phyloP scores from a whole-genome alignment of 2,888 invertebrate genomes.

The Euphydryas editha region DNA sequence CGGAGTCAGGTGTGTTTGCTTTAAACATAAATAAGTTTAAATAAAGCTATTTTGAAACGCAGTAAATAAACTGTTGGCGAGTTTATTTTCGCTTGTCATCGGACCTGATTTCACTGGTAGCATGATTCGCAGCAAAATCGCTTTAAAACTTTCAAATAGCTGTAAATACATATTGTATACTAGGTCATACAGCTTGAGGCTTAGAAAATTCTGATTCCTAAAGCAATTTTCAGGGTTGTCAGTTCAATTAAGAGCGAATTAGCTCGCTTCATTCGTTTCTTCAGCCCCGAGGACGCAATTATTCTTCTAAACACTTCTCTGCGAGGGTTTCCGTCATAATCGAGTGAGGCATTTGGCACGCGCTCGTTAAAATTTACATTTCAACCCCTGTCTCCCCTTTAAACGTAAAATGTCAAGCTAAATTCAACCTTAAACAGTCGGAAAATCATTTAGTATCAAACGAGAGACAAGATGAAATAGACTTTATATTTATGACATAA shows the following conservation, averaged over 20 bases:
- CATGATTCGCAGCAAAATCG: slow-evolving; percentile 25
- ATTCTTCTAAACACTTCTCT: slow-evolving; percentile 21
- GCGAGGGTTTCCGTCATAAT: slow-evolving; percentile 25
- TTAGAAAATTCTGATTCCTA: background rate
- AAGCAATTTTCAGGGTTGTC: background rate
- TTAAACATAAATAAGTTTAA: background rate
- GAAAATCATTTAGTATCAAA: slow-evolving; percentile 15
- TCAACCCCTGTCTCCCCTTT: slow-evolving; percentile 17
- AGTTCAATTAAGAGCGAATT: slow-evolving; percentile 10
- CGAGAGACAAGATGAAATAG: slow-evolving; percentile 13
- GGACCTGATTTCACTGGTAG: slow-evolving; percentile 16
- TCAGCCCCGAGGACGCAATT: slow-evolving; percentile 15
- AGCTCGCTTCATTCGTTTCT: slow-evolving; percentile 11
- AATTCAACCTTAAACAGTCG: slow-evolving; percentile 14
- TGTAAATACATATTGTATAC: slow-evolving; percentile 14
- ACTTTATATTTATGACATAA: background rate
- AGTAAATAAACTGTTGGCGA: background rate
- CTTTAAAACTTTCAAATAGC: slow-evolving; percentile 18
- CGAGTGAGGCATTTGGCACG: slow-evolving; percentile 55
- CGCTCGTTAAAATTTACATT: slow-evolving; percentile 52
- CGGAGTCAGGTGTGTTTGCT: background rate
- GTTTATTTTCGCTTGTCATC: slow-evolving; percentile 14
- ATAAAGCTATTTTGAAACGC: background rate
- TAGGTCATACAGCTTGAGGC: background rate
- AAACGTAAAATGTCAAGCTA: slow-evolving; percentile 4